These are phyloP conservation scores for Taurulus bubalis DNA, from an alignment of 2,113 vertebrate species.

Conservation along the genomic window DNA sequence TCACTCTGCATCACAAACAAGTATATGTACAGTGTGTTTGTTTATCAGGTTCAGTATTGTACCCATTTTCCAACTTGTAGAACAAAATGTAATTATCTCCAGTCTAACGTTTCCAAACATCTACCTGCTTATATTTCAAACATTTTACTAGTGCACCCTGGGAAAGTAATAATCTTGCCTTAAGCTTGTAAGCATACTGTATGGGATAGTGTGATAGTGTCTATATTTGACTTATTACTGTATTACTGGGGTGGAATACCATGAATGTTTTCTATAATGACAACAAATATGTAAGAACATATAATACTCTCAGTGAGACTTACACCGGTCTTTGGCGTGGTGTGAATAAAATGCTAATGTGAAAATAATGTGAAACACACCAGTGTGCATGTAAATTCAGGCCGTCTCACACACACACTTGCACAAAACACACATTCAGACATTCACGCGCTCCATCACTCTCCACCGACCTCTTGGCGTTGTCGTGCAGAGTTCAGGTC, in stretches of 20 bases:
- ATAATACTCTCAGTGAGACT: background rate
- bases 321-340: background rate
- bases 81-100: slow-evolving; percentile 54
- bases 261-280: background rate
- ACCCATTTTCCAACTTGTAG: background rate
- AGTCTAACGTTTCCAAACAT: slow-evolving; percentile 32
- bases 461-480: slow-evolving; percentile 88
- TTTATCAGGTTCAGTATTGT: slow-evolving; percentile 34
- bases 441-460: background rate
- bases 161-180: slow-evolving; percentile 28
- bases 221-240: slow-evolving; percentile 4
- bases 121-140: slow-evolving; percentile 35
- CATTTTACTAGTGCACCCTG: slow-evolving; percentile 13
- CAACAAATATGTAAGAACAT: background rate
- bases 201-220: background rate
- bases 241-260: background rate
- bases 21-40: slow-evolving; percentile 32
- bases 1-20: slow-evolving; percentile 32
- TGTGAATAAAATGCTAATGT: too few species aligned
- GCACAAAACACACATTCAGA: background rate
- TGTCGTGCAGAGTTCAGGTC: slow-evolving; percentile 82
- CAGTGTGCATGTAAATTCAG: background rate
- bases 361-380: background rate
- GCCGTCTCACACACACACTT: background rate
- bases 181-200: slow-evolving; percentile 21